A percentile compares a stretch with the other conserved stretches of the same genome.
Conservation (phyloP, 2,113 vertebrate genomes). For the Nestor notabilis region DNA sequence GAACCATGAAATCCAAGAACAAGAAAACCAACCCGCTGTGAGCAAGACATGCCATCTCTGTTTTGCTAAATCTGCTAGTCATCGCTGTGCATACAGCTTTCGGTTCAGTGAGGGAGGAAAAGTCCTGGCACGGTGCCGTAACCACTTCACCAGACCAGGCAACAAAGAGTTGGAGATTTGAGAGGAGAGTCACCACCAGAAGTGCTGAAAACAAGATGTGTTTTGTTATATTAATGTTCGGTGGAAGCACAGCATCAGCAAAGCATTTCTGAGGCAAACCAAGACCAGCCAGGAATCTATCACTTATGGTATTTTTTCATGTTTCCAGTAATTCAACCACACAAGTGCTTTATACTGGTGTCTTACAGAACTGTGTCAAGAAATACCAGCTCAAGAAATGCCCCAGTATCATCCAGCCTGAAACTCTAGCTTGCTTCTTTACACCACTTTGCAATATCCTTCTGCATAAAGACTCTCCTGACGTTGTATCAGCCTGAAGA, state of each 20-base stretch:
- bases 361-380: neutral
- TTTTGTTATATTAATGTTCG: conserved; percentile 42
- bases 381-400: neutral
- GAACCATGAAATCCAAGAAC: neutral
- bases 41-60: conserved; percentile 6
- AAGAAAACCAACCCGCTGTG: neutral
- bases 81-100: neutral
- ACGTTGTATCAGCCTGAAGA: neutral
- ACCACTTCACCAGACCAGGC: conserved; percentile 45
- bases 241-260: conserved; percentile 58
- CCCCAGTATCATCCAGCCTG: neutral
- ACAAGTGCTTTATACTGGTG: neutral
- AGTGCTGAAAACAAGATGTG: conserved; percentile 27
- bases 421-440: neutral
- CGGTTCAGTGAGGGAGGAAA: neutral
- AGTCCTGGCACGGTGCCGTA: neutral
- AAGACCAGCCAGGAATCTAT: conserved; percentile 44
- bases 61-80: neutral
- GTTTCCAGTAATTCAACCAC: conserved; percentile 31
- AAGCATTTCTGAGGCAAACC: conserved; percentile 67
- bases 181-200: conserved; percentile 36
- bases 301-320: conserved; percentile 17
- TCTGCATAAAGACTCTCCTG: neutral
- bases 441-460: neutral
- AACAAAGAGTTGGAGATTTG: conserved; percentile 40